phyloP scores from a whole-genome alignment of 2,888 invertebrate species.

The Ethmia dodecea region DNA sequence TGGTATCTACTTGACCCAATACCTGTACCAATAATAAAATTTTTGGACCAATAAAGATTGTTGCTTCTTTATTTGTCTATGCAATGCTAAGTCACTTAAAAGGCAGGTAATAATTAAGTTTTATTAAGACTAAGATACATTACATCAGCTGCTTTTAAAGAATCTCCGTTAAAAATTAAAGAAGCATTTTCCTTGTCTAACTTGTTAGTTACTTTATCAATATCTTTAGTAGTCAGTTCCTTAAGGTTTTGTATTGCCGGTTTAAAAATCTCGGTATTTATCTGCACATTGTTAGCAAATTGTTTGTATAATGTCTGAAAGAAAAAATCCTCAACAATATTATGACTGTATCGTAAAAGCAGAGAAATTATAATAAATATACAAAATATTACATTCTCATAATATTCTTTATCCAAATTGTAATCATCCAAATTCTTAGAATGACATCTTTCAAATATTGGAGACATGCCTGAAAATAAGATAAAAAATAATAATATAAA shows the following conservation, averaged over 20 bases:
- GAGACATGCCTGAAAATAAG: constrained; percentile 63
- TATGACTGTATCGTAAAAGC: not conserved
- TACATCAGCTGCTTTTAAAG: constrained; percentile 48
- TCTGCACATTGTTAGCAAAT: constrained; percentile 66
- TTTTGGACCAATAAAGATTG: not conserved
- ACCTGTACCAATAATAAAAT: constrained; percentile 57
- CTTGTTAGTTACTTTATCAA: constrained; percentile 42
- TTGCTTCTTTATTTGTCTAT: not conserved
- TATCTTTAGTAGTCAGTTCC: constrained; percentile 32
- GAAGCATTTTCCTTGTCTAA: constrained; percentile 40
- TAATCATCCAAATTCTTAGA: constrained; percentile 29
- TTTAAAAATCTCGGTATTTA: constrained; percentile 59
- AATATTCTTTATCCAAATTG: constrained; percentile 42
- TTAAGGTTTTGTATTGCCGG: constrained; percentile 39
- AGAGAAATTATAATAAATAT: not conserved
- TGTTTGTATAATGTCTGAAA: constrained; percentile 55
- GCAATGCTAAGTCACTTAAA: not conserved
- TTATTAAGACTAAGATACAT: constrained; percentile 1
- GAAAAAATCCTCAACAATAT: constrained; percentile 1
- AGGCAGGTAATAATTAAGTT: not conserved
- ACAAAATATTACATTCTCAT: constrained; percentile 38
- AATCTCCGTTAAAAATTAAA: constrained; percentile 44
- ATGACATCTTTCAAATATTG: constrained; percentile 56
- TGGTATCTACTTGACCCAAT: constrained; percentile 85
- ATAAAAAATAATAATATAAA: constrained; percentile 3